Conservation (phyloP, 2,113 vertebrate species). For the Tyrannus savana region DNA sequence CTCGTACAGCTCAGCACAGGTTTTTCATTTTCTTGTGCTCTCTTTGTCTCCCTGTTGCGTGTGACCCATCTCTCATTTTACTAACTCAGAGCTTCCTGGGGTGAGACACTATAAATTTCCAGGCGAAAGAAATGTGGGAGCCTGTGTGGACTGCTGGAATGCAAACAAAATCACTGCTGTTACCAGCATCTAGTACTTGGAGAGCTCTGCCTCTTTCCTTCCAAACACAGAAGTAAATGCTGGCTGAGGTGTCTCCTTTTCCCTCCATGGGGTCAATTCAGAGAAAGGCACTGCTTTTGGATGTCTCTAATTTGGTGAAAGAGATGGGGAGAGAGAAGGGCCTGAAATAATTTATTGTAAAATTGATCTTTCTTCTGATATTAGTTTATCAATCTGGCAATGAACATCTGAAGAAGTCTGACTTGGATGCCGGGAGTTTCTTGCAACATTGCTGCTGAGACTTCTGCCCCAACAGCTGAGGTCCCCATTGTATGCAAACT, state of each 20-base stretch:
- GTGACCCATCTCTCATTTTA: not conserved
- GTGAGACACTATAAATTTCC: not conserved
- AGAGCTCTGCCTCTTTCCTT: not conserved
- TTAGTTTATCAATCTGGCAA: constrained; percentile 69
- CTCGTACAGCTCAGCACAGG: not conserved
- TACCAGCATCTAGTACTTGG: not conserved
- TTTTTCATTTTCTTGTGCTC: not conserved
- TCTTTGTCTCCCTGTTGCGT: not conserved
- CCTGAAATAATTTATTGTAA: not conserved
- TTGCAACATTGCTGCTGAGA: not conserved
- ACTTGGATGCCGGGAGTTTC: not conserved
- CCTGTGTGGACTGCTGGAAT: not conserved
- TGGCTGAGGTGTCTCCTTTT: not conserved
- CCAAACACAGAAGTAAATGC: not conserved
- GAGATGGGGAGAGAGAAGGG: not conserved
- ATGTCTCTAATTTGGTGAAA: not conserved
- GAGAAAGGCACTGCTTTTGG: not conserved
- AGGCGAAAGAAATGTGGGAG: not conserved
- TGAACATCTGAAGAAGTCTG: constrained; percentile 64
- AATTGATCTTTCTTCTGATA: not conserved
- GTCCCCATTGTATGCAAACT: not conserved
- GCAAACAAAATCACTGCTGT: not conserved
- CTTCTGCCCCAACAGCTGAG: not conserved
- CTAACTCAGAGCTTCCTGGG: not conserved
- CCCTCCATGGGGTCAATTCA: not conserved